Percentiles rank a stretch among this genome's conserved stretches.
Conservation (phyloP, 2,797 vertebrate genomes). For the Hozukius guyotensis region DNA sequence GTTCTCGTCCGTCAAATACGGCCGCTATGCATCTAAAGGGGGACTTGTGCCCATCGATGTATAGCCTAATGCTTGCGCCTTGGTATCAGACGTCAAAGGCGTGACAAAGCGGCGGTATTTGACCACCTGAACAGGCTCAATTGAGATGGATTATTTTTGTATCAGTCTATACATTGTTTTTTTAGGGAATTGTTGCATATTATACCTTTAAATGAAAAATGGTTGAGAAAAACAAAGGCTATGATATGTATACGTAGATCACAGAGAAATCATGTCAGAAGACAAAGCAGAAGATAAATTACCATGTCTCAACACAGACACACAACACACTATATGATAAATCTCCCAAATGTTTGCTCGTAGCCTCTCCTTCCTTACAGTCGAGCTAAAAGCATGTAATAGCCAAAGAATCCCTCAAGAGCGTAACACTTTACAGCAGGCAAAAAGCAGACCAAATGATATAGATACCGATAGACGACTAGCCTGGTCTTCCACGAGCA, state of each 20-base stretch:
- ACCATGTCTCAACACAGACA: background rate
- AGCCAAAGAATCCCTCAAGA: background rate
- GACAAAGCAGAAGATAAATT: background rate
- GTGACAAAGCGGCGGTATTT: too few species aligned
- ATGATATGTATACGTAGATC: background rate
- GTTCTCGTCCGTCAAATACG: too few species aligned
- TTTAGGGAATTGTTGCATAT: too few species aligned
- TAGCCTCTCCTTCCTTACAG: background rate
- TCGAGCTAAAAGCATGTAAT: background rate
- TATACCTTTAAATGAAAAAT: background rate
- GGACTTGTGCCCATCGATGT: too few species aligned
- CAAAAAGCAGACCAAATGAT: constrained; percentile 15
- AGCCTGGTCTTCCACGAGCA: constrained; percentile 19
- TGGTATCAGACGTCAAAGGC: too few species aligned
- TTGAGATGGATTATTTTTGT: too few species aligned
- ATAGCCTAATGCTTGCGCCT: too few species aligned
- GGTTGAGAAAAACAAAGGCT: background rate
- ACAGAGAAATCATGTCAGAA: background rate
- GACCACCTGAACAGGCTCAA: too few species aligned
- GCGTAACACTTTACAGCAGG: background rate
- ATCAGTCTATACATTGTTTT: too few species aligned
- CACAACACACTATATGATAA: background rate
- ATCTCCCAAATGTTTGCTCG: background rate
- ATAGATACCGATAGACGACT: background rate
- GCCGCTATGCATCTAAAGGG: too few species aligned